Evolutionary conservation across 1,140 invertebrate species (phyloP).

Genomic region (Neodiprion pinetum): DNA sequence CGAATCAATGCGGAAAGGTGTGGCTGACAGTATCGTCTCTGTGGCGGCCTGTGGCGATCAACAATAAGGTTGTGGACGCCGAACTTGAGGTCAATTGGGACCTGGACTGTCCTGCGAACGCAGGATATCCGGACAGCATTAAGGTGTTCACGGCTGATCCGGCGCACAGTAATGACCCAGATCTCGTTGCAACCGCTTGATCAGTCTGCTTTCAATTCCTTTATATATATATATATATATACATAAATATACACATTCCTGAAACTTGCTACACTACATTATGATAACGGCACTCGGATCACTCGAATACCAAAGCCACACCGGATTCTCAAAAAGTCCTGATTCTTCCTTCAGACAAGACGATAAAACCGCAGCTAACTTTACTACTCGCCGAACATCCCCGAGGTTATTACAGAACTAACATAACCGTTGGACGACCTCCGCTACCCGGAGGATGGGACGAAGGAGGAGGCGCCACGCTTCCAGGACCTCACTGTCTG

Average conservation of each 20-base stretch:
- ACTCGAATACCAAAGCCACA: background rate
- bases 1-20: conserved; percentile 47
- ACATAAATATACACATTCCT: background rate
- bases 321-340: conserved; percentile 41
- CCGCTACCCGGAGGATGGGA: conserved; percentile 62
- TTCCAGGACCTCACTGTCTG: conserved; percentile 57
- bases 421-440: conserved; percentile 60
- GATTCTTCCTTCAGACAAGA: conserved; percentile 41
- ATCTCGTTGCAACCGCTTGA: conserved; percentile 20
- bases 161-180: conserved; percentile 47
- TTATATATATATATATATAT: background rate
- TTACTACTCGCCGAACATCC: conserved; percentile 45
- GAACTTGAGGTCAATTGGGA: conserved; percentile 65
- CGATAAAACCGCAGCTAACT: conserved; percentile 40
- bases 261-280: background rate
- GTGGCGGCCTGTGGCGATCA: conserved; percentile 48
- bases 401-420: conserved; percentile 56
- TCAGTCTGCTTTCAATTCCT: background rate
- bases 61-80: conserved; percentile 53
- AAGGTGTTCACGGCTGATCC: conserved; percentile 50
- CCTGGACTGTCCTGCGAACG: conserved; percentile 51
- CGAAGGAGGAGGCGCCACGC: conserved; percentile 39
- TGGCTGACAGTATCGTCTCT: conserved; percentile 59
- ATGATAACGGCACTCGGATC: background rate
- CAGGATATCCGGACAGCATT: conserved; percentile 42